A percentile compares a stretch with the other conserved stretches of the same genome.
phyloP scores from a whole-genome alignment of 2,797 vertebrate species.

The Acridotheres tristis region DNA sequence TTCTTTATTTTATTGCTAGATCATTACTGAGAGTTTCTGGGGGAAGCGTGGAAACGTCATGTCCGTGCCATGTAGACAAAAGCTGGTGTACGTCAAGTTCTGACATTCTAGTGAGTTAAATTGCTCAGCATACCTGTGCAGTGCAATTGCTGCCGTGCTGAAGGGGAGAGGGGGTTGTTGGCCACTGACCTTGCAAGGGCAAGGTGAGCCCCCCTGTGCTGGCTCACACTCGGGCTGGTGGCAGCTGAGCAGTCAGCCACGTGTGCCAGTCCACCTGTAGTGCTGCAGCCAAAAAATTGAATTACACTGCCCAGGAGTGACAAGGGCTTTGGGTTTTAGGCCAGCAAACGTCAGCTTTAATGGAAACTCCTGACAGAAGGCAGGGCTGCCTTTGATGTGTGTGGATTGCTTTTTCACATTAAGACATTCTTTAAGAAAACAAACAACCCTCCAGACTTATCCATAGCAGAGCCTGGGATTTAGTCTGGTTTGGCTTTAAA shows the following conservation, averaged over 20 bases:
- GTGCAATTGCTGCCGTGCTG: neutral
- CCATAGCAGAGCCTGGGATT: neutral
- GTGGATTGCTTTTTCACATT: neutral
- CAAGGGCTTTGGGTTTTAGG: neutral
- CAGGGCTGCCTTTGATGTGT: neutral
- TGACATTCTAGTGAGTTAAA: neutral
- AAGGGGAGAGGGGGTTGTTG: neutral
- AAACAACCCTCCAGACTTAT: neutral
- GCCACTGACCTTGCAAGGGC: slow-evolving; percentile 7
- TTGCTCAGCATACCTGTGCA: neutral
- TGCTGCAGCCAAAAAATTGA: slow-evolving; percentile 2
- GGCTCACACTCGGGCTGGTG: neutral
- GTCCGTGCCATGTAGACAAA: neutral
- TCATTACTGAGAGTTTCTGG: neutral
- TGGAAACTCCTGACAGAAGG: neutral
- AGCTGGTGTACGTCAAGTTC: accelerated
- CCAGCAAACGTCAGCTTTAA: neutral
- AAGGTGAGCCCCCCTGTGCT: slow-evolving; percentile 14
- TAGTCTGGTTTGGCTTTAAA: neutral
- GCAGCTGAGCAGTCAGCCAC: neutral
- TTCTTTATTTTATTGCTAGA: neutral
- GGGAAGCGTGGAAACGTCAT: neutral
- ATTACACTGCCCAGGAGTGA: neutral
- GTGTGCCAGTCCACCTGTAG: slow-evolving; percentile 35
- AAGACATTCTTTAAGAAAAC: neutral